Evolutionary conservation across 2,888 invertebrate species (phyloP), one percentile per base, ranked within the genome.

Genomic region (Opisthograptis luteolata): DNA sequence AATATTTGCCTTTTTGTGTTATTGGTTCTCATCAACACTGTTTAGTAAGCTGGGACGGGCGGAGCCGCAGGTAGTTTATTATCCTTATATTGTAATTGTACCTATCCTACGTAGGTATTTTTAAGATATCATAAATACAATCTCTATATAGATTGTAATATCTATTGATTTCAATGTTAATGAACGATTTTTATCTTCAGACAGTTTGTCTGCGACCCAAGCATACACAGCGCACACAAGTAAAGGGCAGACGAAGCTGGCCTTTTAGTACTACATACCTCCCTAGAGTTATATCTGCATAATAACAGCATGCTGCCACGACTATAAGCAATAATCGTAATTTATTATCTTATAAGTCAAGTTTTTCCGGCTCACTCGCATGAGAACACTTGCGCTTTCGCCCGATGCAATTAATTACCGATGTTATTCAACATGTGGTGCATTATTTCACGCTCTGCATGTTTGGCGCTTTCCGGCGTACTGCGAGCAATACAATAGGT

Each of bases 361-460:
- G 65, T 80, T 80, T 76, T 75, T 76, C 74, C 71, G 61, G 63
- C 55, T 55, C 68, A 62, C 69, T 79, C 65, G 81, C 84, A 82
- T 84, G 84, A 81, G 85, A 86, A 85, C 79, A 82, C 84, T 87
- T 81, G 77, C 84, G 72, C 82, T 87, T 87, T 87, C 84, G 78
- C 81, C 73, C 65, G 74, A 70, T 76, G 78, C 75, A 68, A 81
- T 82, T 84, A 84, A 88, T 86, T 81, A 81, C 77, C 64, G 65
- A 75, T 79, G 77, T 82, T 84, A 81, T 83, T 79, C 76, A 86
- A 86, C 87, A 86, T 83, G 76, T 83, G 84, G 81, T 77, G 82
- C 78, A 83, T 84, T 84, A 83, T 79, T 86, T 81, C 76, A 84
- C 77, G 83, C 73, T 80, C 67, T 66, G 75, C 64, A 67, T 72